Evolutionary conservation across 2,888 invertebrate genomes (phyloP), one percentile per base, ranked within the genome.

Genomic region (Protodeltote pygarga): DNA sequence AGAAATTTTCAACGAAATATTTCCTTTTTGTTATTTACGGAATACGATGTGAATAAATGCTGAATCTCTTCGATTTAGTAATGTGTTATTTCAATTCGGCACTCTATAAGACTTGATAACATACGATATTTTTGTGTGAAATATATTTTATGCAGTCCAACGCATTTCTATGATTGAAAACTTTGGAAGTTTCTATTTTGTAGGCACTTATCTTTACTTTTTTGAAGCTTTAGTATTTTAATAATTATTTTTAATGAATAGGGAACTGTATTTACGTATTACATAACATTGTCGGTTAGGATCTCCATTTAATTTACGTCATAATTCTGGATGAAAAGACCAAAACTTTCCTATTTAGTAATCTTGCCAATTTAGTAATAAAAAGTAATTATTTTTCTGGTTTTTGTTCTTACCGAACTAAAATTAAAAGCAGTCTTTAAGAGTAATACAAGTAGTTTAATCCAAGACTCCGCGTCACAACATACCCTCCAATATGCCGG

Each of bases 381-480:
- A n/a, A n/a, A n/a, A n/a, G n/a, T n/a, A n/a, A n/a, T n/a, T n/a
- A n/a, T n/a, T n/a, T n/a, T n/a, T n/a, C n/a, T n/a, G n/a, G n/a
- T n/a, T n/a, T n/a, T n/a, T n/a, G n/a, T n/a, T n/a, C n/a, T n/a
- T n/a, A n/a, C 46, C 10, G 25, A 13, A 16, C 35, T 34, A 3
- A 5, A 37, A 23, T 40, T 53, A 47, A 47, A 16, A 32, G 5
- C 8, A 14, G 10, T 44, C 38, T 47, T 13, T 39, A 20, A 49
- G 42, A 48, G 25, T 35, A 39, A 32, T 20, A 40, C 15, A 15
- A 31, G 23, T 46, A 37, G 46, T 35, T 48, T 28, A n/a, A 40
- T 42, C 45, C 46, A 59, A 65, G 63, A 58, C 41, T 13, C 37
- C 41, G 47, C 65, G 62, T 65, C 66, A 61, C 61, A 66, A 66